Base-by-base conservation (phyloP, 2,113 vertebrate species). In the Pygoscelis adeliae region DNA sequence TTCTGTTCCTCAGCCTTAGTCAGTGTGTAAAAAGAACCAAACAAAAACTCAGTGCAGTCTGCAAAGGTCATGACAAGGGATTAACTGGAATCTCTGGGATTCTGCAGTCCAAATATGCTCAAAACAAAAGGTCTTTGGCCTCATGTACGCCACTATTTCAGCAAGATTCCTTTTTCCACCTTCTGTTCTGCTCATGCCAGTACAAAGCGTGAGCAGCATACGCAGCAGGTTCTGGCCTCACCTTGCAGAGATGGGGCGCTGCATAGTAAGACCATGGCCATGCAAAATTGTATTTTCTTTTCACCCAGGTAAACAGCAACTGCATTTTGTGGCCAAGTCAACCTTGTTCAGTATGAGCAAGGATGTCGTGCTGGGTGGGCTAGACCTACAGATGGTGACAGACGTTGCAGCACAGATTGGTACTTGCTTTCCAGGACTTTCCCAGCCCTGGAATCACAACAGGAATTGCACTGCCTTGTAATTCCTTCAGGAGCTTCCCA, bases 1-100 rank as follows among this genome's bases (percentile, higher is more conserved):
- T 58, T 70, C 46, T 74, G 13, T 59, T 79, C 34, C 21, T 84
- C 18, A n/a, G 36, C 69, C 34, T 70, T 29, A 40, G 66, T 73
- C 46, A 66, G 18, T 23, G 6, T 62, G 21, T 59, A 20, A 11
- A 52, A 49, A 40, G 44, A 58, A 42, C 42, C 42, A 42, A 17
- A 27, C 3, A 59, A 40, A 67, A 42, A 42, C 42, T 10, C 56
- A 22, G 19, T 63, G 16, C 50, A 72, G 61, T 6, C 70, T 71
- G 49, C 25, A 95, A 95, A 96, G 93, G 73, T 93, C 78, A 80
- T 6, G 16, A 40, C 26, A 50, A 85, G 25, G 83, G 72, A 94
- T 95, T 94, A 89, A 72, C 55, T 74, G 86, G 30, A 34, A 66
- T 80, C 71, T 71, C 38, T 47, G 38, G 40, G 86, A 86, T 89